phyloP scores from a whole-genome alignment of 2,113 vertebrate species.

The Lepus timidus region DNA sequence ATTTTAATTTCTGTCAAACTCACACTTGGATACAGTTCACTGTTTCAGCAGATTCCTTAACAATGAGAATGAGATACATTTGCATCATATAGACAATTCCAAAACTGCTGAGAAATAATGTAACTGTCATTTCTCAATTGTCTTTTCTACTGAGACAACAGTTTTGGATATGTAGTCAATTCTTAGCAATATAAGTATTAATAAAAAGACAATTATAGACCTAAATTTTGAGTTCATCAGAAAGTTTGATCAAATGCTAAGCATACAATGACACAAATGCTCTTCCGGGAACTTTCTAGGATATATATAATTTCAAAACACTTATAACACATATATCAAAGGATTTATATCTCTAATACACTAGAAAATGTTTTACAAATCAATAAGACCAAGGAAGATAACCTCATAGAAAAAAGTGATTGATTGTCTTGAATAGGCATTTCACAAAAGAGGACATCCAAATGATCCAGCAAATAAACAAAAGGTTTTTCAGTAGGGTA shows the following conservation, averaged over 20 bases:
- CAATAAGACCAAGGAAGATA: not conserved
- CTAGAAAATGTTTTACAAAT: slow-evolving; percentile 6
- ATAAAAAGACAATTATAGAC: slow-evolving; percentile 51
- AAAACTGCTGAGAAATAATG: slow-evolving; percentile 1
- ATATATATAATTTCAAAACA: slow-evolving; percentile 49
- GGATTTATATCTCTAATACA: not conserved
- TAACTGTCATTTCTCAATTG: not conserved
- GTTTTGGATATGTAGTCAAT: slow-evolving; percentile 27
- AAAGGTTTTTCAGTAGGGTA: not conserved
- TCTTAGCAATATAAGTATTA: not conserved
- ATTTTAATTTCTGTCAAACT: slow-evolving; percentile 66
- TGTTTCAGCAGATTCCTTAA: slow-evolving; percentile 57
- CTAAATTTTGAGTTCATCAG: slow-evolving; percentile 46
- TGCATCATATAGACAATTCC: not conserved
- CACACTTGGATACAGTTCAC: slow-evolving; percentile 41
- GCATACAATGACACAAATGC: slow-evolving; percentile 38
- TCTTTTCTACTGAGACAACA: not conserved
- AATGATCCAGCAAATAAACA: not conserved
- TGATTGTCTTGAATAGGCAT: not conserved
- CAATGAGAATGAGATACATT: slow-evolving; percentile 10
- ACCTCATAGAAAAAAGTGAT: not conserved
- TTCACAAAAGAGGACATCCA: not conserved
- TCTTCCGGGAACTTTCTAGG: slow-evolving; percentile 55
- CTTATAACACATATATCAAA: not conserved
- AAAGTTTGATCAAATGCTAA: slow-evolving; percentile 61